These are phyloP conservation scores for Podabrus alpinus DNA, from an alignment of 2,888 invertebrate species.

Conservation along the genomic window DNA sequence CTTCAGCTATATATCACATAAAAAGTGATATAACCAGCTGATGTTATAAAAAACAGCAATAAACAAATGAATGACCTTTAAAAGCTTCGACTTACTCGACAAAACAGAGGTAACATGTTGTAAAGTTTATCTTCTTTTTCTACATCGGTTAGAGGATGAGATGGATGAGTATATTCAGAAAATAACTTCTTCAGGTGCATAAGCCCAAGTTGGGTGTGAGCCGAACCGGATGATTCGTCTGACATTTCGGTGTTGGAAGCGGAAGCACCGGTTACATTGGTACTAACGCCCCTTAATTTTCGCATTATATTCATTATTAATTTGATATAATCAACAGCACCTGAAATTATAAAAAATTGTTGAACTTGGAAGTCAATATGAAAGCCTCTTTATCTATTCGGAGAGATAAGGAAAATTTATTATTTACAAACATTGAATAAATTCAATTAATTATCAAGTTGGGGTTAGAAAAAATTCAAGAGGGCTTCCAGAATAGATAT, in stretches of 20 bases:
- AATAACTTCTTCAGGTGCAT: constrained; percentile 97
- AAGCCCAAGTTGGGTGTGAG: constrained; percentile 87
- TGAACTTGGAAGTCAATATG: not conserved
- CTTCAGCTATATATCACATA: not conserved
- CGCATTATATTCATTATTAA: constrained; percentile 85
- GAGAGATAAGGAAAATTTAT: not conserved
- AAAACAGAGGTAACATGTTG: constrained; percentile 97
- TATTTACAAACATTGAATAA: not conserved
- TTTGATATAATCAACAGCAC: not conserved
- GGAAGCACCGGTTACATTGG: constrained; percentile 57
- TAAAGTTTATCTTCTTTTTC: constrained; percentile 93
- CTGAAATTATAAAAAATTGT: not conserved
- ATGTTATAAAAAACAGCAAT: not conserved
- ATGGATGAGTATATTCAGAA: constrained; percentile 90
- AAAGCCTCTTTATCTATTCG: not conserved
- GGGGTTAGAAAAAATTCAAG: not conserved
- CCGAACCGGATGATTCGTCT: constrained; percentile 65
- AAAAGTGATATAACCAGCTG: not conserved
- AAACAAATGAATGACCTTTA: not conserved
- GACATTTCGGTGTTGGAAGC: constrained; percentile 61
- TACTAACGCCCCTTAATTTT: constrained; percentile 75
- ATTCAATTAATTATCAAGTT: not conserved
- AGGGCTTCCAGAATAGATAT: not conserved
- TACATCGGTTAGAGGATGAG: constrained; percentile 75
- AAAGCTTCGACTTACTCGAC: constrained; percentile 75